A percentile compares a stretch with the other conserved stretches of the same genome.
These are phyloP conservation scores for Ciconia maguari DNA, from an alignment of 2,113 vertebrate species.

Conservation along the genomic window DNA sequence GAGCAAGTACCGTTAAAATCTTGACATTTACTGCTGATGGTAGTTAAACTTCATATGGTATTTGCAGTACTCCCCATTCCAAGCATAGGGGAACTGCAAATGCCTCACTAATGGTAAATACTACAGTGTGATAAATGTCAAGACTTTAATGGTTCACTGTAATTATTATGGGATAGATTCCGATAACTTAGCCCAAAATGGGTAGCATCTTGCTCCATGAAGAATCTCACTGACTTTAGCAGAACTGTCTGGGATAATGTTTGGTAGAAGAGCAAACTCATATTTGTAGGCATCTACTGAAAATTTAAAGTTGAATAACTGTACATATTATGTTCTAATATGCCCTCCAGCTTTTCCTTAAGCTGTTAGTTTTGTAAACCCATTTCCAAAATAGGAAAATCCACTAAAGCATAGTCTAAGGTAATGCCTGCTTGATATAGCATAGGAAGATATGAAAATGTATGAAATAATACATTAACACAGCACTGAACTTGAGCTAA, in stretches of 20 bases:
- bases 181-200: neutral
- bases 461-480: neutral
- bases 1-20: slow-evolving; percentile 14
- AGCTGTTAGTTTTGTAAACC: neutral
- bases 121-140: slow-evolving; percentile 43
- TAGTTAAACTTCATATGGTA: slow-evolving; percentile 57
- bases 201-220: neutral
- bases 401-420: neutral
- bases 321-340: neutral
- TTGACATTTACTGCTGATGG: slow-evolving; percentile 48
- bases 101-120: slow-evolving; percentile 40
- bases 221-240: neutral
- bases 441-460: neutral
- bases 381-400: neutral
- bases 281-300: neutral
- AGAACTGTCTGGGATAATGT: neutral
- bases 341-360: neutral
- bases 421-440: neutral
- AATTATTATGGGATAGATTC: slow-evolving; percentile 13
- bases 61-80: slow-evolving; percentile 23
- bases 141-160: slow-evolving; percentile 25
- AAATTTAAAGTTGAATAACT: neutral
- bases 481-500: neutral
- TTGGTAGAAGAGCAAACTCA: neutral
- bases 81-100: slow-evolving; percentile 30